Base-by-base conservation (phyloP, 1,140 invertebrate genomes). In the Pachypeltis micranthus region DNA sequence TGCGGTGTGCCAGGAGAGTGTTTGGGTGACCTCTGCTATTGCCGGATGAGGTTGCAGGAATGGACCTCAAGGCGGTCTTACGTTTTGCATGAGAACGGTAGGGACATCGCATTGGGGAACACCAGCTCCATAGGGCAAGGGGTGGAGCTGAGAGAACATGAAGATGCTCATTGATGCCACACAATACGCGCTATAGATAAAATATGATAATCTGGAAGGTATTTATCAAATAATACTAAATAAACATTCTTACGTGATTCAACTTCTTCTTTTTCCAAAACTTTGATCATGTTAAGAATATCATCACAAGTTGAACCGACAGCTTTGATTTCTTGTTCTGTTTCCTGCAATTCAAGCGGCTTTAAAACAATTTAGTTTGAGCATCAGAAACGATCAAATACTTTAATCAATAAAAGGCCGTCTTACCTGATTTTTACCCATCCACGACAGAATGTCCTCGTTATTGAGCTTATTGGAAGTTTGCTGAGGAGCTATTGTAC, bases 261-360 rank as follows among this genome's bases (percentile, higher is more conserved):
- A n/a, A 67, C 61, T 63, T 70, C 68, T 64, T 69, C 69, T 61
- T 69, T 64, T 64, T 70, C 69, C 31, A 70, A 55, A 44, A 69
- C 67, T 55, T 69, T 69, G 1, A 70, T 29, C 51, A 70, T 68
- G 14, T 56, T 66, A 14, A 70, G 31, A 61, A 70, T 67, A 31
- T 70, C 69, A 57, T 68, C 63, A 58, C 68, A 70, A 47, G 69
- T 68, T 31, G 66, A 63, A 1, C 59, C 59, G 39, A 59, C 59
- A 26, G 55, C 39, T 29, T 65, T 61, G n/a, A 61, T 54, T 29
- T 59, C 54, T 23, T 51, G 28, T 60, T 54, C 25, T 21, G 27
- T 25, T 31, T 60, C 47, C 63, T 64, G 57, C 1, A 59, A 59
- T 21, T 21, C 19, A 54, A 55, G 26, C 29, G 12, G 23, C 0